phyloP scores from a whole-genome alignment of 2,113 vertebrate species.

The Anolis carolinensis region DNA sequence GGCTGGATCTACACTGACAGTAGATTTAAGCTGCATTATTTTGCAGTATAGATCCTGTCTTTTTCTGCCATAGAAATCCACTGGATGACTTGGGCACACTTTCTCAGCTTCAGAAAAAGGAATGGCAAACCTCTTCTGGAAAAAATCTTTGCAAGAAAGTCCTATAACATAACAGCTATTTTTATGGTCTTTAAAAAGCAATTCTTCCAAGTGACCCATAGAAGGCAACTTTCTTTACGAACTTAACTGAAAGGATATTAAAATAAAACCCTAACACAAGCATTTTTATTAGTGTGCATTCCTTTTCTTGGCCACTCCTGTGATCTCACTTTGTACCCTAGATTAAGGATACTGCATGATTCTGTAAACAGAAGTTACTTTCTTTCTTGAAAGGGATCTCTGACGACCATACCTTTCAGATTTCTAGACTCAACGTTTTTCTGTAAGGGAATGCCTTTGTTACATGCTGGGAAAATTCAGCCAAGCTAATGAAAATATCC shows the following conservation, averaged over 20 bases:
- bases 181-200: neutral
- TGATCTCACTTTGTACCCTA: neutral
- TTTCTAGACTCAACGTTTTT: neutral
- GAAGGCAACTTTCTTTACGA: neutral
- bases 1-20: no score
- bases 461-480: neutral
- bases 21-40: no score
- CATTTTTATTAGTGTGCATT: neutral
- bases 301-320: neutral
- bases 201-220: neutral
- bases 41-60: no score
- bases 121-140: no score
- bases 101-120: no score
- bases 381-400: neutral
- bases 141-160: no score
- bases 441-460: neutral
- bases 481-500: neutral
- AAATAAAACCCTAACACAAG: neutral
- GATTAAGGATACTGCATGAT: neutral
- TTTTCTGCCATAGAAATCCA: no score
- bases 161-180: no score
- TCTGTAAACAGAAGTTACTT: neutral
- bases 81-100: no score
- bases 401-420: neutral
- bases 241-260: neutral